Evolutionary conservation across 1,140 invertebrate genomes (phyloP).

Genomic region (Drosophila cardini): DNA sequence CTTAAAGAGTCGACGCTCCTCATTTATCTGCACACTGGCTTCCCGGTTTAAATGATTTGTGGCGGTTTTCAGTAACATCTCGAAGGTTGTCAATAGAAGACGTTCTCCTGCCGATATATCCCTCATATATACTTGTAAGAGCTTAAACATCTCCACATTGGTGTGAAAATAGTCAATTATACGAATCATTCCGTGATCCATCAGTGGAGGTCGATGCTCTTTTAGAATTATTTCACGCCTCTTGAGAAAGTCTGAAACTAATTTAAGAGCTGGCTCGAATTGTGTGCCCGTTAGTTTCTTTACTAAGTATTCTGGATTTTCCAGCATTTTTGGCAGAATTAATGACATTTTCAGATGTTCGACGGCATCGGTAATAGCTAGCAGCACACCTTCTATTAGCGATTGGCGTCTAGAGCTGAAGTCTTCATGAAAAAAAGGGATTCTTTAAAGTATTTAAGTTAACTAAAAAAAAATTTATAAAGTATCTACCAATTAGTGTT

Average conservation of each 20-base stretch:
- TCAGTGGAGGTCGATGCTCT: background rate
- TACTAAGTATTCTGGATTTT: background rate
- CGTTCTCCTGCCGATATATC: constrained; percentile 12
- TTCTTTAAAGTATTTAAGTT: background rate
- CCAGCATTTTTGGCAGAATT: constrained; percentile 44
- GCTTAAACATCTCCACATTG: constrained; percentile 29
- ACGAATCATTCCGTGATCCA: background rate
- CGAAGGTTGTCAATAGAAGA: constrained; percentile 43
- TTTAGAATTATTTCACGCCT: background rate
- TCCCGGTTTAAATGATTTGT: constrained; percentile 37
- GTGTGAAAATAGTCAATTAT: constrained; percentile 71
- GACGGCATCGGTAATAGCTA: constrained; percentile 39
- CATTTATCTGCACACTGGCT: constrained; percentile 37
- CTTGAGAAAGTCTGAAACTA: background rate
- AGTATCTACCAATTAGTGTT: background rate
- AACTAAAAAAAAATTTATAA: background rate
- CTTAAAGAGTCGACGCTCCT: constrained; percentile 56
- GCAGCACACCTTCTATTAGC: constrained; percentile 44
- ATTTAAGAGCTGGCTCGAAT: background rate
- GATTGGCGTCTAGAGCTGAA: constrained; percentile 36
- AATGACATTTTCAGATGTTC: constrained; percentile 61
- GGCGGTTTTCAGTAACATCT: constrained; percentile 41
- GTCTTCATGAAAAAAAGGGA: constrained; percentile 30
- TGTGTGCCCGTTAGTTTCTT: background rate
- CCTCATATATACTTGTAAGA: constrained; percentile 32